These are phyloP conservation scores for Ciconia nigra DNA, from an alignment of 2,797 vertebrate species.

Conservation along the genomic window DNA sequence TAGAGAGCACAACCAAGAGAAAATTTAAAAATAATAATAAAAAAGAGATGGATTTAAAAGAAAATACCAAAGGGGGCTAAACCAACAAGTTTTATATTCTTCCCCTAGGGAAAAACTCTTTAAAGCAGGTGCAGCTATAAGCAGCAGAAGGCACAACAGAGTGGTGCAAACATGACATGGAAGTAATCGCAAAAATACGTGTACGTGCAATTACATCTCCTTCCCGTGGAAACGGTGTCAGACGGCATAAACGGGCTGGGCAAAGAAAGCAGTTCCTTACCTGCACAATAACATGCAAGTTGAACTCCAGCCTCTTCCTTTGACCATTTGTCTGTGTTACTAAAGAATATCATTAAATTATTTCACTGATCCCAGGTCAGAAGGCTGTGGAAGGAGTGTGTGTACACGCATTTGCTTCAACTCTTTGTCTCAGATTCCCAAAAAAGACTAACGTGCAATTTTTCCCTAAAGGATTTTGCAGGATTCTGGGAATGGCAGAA, in stretches of 20 bases:
- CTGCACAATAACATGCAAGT: background rate
- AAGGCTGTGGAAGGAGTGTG: background rate
- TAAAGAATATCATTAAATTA: background rate
- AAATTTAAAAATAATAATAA: background rate
- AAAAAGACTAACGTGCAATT: fast-evolving
- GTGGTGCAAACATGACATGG: background rate
- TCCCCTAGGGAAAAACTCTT: background rate
- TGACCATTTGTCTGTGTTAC: too few relatives aligned
- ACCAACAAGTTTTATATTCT: background rate
- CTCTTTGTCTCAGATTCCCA: background rate
- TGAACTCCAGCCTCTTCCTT: background rate
- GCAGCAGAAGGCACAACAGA: background rate
- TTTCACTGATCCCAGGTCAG: background rate
- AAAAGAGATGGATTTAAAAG: background rate
- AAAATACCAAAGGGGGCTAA: background rate
- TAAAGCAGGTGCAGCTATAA: background rate
- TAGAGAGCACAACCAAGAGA: background rate
- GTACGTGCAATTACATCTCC: background rate
- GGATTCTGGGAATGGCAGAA: background rate
- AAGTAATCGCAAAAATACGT: background rate
- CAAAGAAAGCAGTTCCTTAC: background rate
- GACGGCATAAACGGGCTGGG: background rate
- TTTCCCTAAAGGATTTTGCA: background rate
- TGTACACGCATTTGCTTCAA: background rate
- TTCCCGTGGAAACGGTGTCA: background rate